phyloP scores from a whole-genome alignment of 1,140 invertebrate species.

The Eupristina koningsbergeri region DNA sequence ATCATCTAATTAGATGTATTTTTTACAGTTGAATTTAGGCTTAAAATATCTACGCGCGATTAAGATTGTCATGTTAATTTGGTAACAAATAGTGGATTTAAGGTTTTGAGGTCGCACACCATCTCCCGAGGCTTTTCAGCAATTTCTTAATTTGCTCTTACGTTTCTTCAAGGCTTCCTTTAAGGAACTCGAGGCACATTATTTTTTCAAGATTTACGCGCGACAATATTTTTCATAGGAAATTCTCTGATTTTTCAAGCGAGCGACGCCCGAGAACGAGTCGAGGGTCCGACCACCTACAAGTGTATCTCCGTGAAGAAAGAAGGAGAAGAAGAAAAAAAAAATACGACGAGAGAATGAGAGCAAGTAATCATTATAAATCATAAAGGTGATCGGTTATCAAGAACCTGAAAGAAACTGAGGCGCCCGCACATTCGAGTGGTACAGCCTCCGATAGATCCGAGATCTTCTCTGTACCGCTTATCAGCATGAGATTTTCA shows the following conservation, averaged over 20 bases:
- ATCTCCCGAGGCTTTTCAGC: no score
- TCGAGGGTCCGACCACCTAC: not conserved
- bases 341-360: constrained; percentile 6
- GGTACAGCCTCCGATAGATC: constrained; percentile 12
- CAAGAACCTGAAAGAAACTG: constrained; percentile 34
- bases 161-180: no score
- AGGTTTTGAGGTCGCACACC: no score
- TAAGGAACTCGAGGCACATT: not conserved
- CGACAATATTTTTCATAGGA: constrained; percentile 31
- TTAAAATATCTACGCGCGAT: no score
- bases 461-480: not conserved
- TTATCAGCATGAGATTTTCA: no score
- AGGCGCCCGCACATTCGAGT: not conserved
- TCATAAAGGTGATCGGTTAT: constrained; percentile 56
- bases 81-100: no score
- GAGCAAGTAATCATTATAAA: constrained; percentile 59
- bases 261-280: no score
- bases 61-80: no score
- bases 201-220: constrained; percentile 28
- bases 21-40: no score
- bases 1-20: no score
- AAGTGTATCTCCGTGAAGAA: constrained; percentile 10
- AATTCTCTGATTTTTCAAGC: not conserved
- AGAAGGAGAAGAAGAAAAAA: no score
- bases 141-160: no score